Percentiles rank a stretch among this genome's conserved stretches.
Evolutionary conservation across 2,888 invertebrate species (phyloP).

Genomic region (Rhimphoctona megacephalus): DNA sequence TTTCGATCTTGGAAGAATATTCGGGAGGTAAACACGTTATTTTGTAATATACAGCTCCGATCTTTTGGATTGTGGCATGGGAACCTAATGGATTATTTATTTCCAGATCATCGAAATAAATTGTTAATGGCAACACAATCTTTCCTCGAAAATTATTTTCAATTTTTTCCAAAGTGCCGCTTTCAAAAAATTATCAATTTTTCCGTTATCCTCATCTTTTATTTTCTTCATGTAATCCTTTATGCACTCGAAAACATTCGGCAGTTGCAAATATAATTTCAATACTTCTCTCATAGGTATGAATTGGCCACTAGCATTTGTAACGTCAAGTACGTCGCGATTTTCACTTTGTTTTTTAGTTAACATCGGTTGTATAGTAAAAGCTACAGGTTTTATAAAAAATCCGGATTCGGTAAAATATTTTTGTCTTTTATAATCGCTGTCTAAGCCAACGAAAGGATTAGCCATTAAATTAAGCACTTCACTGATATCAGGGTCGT

Average conservation of each 20-base stretch:
- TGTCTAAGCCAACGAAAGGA: conserved; percentile 42
- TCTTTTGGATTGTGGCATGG: conserved; percentile 57
- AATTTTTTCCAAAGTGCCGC: background rate
- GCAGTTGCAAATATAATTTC: conserved; percentile 45
- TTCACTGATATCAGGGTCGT: conserved; percentile 21
- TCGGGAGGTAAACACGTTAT: conserved; percentile 59
- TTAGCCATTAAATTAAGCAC: conserved; percentile 20
- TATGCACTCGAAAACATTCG: conserved; percentile 49
- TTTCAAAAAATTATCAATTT: conserved; percentile 26
- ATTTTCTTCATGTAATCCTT: conserved; percentile 27
- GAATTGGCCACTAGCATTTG: conserved; percentile 50
- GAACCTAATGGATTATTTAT: conserved; percentile 64
- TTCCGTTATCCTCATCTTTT: background rate
- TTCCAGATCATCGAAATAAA: conserved; percentile 59
- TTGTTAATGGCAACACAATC: conserved; percentile 51
- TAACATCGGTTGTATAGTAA: conserved; percentile 29
- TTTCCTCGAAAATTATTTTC: conserved; percentile 40
- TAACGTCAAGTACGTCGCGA: conserved; percentile 27
- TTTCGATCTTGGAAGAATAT: conserved; percentile 50
- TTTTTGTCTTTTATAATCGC: conserved; percentile 37
- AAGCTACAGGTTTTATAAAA: conserved; percentile 30
- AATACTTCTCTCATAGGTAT: conserved; percentile 48
- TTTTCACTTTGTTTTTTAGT: background rate
- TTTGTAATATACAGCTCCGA: conserved; percentile 63
- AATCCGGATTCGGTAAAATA: conserved; percentile 9